phyloP scores from a whole-genome alignment of 2,797 vertebrate genomes.

The Heteromormyrus szaboi region DNA sequence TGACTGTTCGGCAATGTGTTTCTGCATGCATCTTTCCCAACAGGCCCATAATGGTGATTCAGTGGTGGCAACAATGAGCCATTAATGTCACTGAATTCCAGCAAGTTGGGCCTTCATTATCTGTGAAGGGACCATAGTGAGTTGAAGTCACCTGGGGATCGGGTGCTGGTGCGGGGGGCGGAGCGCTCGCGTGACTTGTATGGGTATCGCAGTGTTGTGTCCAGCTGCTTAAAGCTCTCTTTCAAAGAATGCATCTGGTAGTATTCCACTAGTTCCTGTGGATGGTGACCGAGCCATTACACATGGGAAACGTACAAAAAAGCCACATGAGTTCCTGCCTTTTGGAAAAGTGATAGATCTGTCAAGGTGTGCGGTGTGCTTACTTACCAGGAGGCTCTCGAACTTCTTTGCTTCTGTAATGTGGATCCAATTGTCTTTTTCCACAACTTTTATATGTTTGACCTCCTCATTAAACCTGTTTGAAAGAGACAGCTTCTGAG shows the following conservation, averaged over 20 bases:
- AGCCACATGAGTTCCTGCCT: background rate
- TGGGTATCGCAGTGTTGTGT: constrained; percentile 85
- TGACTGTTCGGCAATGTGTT: background rate
- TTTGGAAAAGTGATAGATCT: background rate
- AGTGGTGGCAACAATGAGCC: background rate
- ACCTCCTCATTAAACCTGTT: constrained; percentile 94
- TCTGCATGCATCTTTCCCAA: background rate
- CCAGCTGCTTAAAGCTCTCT: constrained; percentile 95
- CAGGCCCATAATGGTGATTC: background rate
- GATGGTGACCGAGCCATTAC: background rate
- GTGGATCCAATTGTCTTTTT: constrained; percentile 96
- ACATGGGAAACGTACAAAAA: background rate
- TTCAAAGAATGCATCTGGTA: constrained; percentile 94
- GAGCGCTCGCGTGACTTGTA: constrained; percentile 84
- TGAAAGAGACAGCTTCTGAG: background rate
- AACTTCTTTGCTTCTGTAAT: constrained; percentile 98
- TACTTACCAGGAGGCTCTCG: constrained; percentile 81
- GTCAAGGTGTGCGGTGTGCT: background rate
- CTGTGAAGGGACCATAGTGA: background rate
- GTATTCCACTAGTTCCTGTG: constrained; percentile 89
- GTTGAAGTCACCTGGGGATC: constrained; percentile 75
- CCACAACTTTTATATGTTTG: constrained; percentile 96
- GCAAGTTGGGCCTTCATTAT: background rate
- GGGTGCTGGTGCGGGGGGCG: constrained; percentile 69
- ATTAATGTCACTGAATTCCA: background rate